Base-by-base conservation (phyloP, 2,888 invertebrate genomes). In the Macrosiphum euphorbiae region DNA sequence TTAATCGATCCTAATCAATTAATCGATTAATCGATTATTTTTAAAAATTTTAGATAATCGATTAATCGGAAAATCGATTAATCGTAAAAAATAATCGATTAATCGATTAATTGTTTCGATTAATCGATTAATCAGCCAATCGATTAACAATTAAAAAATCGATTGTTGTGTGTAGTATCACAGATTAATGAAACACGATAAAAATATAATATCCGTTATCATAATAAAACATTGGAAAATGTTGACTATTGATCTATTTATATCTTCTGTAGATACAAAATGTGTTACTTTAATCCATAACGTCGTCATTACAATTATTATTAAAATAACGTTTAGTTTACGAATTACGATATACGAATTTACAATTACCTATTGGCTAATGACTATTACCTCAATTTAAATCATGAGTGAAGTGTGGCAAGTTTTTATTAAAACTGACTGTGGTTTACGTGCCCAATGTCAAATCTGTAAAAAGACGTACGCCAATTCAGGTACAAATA, bases 351-450 rank as follows among this genome's bases (percentile, higher is more conserved):
- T 52, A 52, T 55, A 20, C 52, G 20, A 4, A 20, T 20, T 55
- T 55, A 55, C 52, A 55, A 55, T 55, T 55, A 55, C 20, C 52
- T 55, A 55, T 52, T 52, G 52, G 52, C 52, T 52, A 52, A 52
- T 52, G 52, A 13, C 52, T 52, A 52, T 55, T 55, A 52, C 52
- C 52, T 52, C 52, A 52, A 52, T 52, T 52, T 52, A 52, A 0
- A 55, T 84, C 5, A 88, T 88, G 58, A 88, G 88, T 88, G 88
- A 88, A 58, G 58, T 88, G 58, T 88, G 88, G 88, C 88, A 88
- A 58, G 88, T 88, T 41, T 88, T 88, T 58, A 41, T 26, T 26
- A 88, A 88, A 58, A 88, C 24, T n/a, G 26, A n/a, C 24, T 58
- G 88, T 88, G 88, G 58, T 41, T 24, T 35, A 35, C n/a, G 58